phyloP scores from a whole-genome alignment of 35 echinoderm and acorn worm genomes.

The Diadema setosum region DNA sequence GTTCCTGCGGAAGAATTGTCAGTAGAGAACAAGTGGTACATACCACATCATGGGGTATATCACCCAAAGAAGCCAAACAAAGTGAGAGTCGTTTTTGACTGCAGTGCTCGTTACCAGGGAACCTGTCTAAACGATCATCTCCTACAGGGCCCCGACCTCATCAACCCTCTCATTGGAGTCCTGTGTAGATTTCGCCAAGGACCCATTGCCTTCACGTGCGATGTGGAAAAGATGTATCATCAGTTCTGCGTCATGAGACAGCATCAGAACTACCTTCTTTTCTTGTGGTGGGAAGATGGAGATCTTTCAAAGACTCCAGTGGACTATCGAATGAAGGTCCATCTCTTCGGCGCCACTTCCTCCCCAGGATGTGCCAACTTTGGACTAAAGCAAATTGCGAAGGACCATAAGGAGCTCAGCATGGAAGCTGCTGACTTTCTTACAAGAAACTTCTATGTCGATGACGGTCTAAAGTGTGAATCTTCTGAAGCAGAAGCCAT shows the following conservation, averaged over 20 bases:
- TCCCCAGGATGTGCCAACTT: conserved; percentile 50
- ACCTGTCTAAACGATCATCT: conserved; percentile 43
- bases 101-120: conserved; percentile 8
- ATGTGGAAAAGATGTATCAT: conserved; percentile 37
- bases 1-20: too few species aligned
- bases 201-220: not conserved
- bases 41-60: too few species aligned
- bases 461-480: not conserved
- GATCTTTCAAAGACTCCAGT: not conserved
- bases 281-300: conserved; percentile 33
- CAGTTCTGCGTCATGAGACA: conserved; percentile 10
- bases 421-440: not conserved
- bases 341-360: conserved; percentile 37
- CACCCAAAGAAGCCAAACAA: conserved; percentile 56
- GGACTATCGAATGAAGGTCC: not conserved
- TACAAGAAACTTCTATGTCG: not conserved
- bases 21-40: too few species aligned
- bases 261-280: not conserved
- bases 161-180: conserved; percentile 46
- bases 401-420: too few species aligned
- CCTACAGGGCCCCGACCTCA: conserved; percentile 40
- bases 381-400: conserved; percentile 24
- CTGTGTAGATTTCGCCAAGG: conserved; percentile 30
- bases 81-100: conserved; percentile 69
- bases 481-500: not conserved